These are phyloP conservation scores for Crypturellus undulatus DNA, from an alignment of 2,113 vertebrate species.

Conservation along the genomic window DNA sequence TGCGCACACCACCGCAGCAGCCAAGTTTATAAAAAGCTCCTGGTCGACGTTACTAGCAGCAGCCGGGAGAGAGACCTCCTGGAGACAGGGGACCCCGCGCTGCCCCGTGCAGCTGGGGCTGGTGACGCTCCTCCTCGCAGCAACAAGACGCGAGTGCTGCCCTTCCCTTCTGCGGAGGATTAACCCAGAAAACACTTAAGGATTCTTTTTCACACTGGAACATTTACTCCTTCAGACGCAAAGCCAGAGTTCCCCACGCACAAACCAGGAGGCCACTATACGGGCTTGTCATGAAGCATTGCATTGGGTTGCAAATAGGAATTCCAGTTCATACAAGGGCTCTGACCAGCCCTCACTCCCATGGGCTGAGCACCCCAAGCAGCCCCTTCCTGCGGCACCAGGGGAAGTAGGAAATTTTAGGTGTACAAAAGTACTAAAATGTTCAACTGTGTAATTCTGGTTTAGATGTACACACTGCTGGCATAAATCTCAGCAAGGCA, in stretches of 20 bases:
- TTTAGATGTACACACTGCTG: not conserved
- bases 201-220: not conserved
- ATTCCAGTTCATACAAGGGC: not conserved
- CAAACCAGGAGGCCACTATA: not conserved
- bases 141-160: fast-evolving
- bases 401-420: not conserved
- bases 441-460: not conserved
- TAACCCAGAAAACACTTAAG: not conserved
- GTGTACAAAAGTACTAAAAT: not conserved
- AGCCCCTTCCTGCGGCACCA: not conserved
- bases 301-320: not conserved
- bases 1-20: not conserved
- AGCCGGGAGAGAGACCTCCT: fast-evolving
- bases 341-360: not conserved
- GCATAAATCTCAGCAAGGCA: not conserved
- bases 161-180: not conserved
- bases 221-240: not conserved
- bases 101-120: not conserved
- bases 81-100: fast-evolving
- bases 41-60: fast-evolving
- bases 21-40: not conserved
- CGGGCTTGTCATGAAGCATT: not conserved
- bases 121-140: not conserved
- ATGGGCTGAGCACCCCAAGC: not conserved
- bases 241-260: not conserved